A percentile compares a stretch with the other conserved stretches of the same genome.
Conservation (phyloP, 2,113 vertebrate genomes). For the Oreochromis niloticus region DNA sequence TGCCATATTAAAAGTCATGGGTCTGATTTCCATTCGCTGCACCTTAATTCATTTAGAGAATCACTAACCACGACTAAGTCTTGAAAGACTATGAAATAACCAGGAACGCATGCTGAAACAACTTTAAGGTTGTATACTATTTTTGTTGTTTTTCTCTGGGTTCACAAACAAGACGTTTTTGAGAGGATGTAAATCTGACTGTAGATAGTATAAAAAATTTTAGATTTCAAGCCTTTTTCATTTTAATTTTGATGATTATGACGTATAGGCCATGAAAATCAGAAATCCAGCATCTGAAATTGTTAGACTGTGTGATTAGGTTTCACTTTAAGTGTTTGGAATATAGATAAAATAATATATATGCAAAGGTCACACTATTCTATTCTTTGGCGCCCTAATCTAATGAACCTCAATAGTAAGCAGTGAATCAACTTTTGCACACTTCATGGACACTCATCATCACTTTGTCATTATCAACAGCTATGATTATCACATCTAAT, state of each 20-base stretch:
- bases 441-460: not conserved
- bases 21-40: not conserved
- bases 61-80: not conserved
- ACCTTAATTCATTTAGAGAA: not conserved
- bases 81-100: not conserved
- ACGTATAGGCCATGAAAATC: not conserved
- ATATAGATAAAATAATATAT: not conserved
- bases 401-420: not conserved
- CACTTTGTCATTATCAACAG: not conserved
- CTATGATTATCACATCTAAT: not conserved
- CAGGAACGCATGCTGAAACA: not conserved
- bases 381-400: not conserved
- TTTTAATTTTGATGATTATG: not conserved
- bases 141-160: not conserved
- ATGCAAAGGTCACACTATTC: not conserved
- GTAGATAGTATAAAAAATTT: not conserved
- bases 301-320: not conserved
- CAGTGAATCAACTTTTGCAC: not conserved
- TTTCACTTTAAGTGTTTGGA: not conserved
- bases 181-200: not conserved
- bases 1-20: not conserved
- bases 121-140: not conserved
- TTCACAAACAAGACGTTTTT: not conserved
- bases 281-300: not conserved
- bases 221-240: not conserved